Base-by-base conservation (phyloP, 2,888 invertebrate genomes). In the Drosophila affinis region DNA sequence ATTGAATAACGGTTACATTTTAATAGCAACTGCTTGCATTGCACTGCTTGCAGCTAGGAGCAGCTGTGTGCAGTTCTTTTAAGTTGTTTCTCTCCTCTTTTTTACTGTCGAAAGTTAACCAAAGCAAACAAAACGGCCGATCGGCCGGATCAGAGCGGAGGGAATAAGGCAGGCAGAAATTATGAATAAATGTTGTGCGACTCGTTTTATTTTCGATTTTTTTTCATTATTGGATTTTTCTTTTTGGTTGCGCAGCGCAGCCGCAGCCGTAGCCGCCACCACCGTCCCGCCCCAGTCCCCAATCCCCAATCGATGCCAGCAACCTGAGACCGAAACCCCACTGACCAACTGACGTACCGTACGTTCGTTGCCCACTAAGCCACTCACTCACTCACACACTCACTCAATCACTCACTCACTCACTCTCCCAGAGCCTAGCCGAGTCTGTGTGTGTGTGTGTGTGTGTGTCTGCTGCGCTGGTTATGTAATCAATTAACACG, bases 401-500 rank as follows among this genome's bases (percentile, higher is more conserved):
- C 47, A 47, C 68, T 29, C 67, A 57, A 67, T 68, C 65, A 32
- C 32, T 32, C 46, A 47, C 51, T 49, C 67, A 56, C 65, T 49
- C 67, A 56, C 67, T 67, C 55, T 56, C 56, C 48, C 57, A 57
- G 39, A 64, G 27, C 39, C 44, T 56, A 56, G 9, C 27, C 32
- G 29, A 32, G 32, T 5, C 1, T 32, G 10, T 9, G 6, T 46
- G 2, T 45, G 3, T 60, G 24, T 9, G 27, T 75, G 71, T 81
- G 55, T 82, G 57, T 56, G 65, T 53, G 55, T 55, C 39, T 39
- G 7, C 6, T 39, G 39, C 34, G 46, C 48, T 55, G 56, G 63
- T 84, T 89, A 85, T 85, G 84, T 78, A 85, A 85, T 89, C 88
- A 85, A 85, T 85, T 85, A 89, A 88, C 84, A 82, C 88, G 7